Evolutionary conservation across 2,888 invertebrate genomes (phyloP), one percentile per base, ranked within the genome.

Genomic region (Sesamia inferens): DNA sequence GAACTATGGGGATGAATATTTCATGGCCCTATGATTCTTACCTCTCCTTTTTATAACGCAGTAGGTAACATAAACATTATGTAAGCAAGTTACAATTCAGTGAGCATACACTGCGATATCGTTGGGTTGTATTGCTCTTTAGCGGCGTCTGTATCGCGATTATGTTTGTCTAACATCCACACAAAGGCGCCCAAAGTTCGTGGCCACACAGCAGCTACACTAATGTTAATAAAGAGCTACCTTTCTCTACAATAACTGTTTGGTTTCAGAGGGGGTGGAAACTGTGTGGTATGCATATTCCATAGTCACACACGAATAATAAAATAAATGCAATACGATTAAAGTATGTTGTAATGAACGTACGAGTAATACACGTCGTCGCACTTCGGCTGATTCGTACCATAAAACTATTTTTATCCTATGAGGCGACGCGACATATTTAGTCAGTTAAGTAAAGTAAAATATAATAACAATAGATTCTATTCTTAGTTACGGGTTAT

Each of bases 401-500:
- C 65, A 62, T 80, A 64, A 71, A 72, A 58, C 62, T 81, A 84
- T 70, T 71, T 73, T 68, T 71, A 71, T 66, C 74, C 39, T n/a
- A 44, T n/a, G 44, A 71, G 51, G 39, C 42, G 64, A 70, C 62
- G 59, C 64, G 72, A 74, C 74, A 73, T 78, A 73, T 74, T 74
- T 74, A 76, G 82, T 76, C 66, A 62, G 69, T 82, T 68, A 84
- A 84, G 83, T 79, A 70, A 84, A 84, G 80, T 78, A 74, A 82
- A 82, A 85, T 88, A 86, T 90, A 85, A 87, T 85, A 92, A 94
- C 93, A 93, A 93, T 93, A 91, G 90, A 87, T 79, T 83, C 88
- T 94, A 94, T 94, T 94, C 90, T 93, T 91, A 91, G 92, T 71
- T 71, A 69, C 86, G 82, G 92, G 91, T 94, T 94, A 94, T 95